A percentile compares a stretch with the other conserved stretches of the same genome.
phyloP scores from a whole-genome alignment of 2,113 vertebrate species.

The Forbesichthys agassizii region DNA sequence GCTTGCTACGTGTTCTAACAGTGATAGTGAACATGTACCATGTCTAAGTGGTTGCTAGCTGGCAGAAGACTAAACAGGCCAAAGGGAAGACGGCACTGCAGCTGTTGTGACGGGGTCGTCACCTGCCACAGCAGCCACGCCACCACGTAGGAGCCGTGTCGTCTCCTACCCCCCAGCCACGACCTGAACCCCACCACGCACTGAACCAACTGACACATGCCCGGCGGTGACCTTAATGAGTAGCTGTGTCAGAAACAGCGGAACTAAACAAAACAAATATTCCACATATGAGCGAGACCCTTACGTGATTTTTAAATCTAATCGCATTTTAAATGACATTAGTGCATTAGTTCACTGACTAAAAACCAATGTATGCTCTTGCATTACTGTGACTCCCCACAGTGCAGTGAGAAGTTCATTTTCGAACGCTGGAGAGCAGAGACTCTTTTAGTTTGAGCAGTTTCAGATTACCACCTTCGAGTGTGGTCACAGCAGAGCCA shows the following conservation, averaged over 20 bases:
- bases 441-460: slow-evolving; percentile 3
- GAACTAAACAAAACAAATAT: too few relatives aligned
- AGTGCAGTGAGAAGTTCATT: background rate
- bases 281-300: too few relatives aligned
- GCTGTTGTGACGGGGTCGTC: background rate
- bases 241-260: slow-evolving; percentile 9
- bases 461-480: slow-evolving; percentile 8
- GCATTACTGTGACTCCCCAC: slow-evolving; percentile 23
- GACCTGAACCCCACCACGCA: background rate
- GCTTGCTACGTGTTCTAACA: too few relatives aligned
- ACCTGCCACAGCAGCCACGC: slow-evolving; percentile 33
- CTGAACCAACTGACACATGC: slow-evolving; percentile 11
- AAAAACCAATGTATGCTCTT: background rate
- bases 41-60: too few relatives aligned
- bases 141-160: background rate
- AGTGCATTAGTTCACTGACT: background rate
- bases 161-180: too few relatives aligned
- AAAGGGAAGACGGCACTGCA: background rate
- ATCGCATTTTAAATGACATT: background rate
- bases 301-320: too few relatives aligned
- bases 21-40: background rate
- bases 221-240: slow-evolving; percentile 37
- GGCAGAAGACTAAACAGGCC: too few relatives aligned
- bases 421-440: background rate
- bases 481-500: background rate